Conservation (phyloP, 2,797 vertebrate species). For the Peromyscus aztecus region DNA sequence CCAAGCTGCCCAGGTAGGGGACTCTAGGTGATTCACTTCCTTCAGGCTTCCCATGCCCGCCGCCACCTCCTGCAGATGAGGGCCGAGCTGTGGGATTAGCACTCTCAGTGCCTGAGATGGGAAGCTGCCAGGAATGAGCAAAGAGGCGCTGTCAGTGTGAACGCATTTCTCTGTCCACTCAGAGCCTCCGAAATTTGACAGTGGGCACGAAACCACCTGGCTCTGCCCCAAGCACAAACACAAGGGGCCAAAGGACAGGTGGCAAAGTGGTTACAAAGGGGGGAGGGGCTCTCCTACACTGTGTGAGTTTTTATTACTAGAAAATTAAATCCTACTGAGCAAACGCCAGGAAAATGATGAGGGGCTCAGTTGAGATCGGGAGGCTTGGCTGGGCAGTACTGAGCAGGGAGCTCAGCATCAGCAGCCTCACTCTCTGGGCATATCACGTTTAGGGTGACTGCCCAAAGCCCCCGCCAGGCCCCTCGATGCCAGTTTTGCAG, state of each 20-base stretch:
- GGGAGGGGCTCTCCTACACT: constrained; percentile 32
- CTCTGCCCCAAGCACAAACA: constrained; percentile 65
- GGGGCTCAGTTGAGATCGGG: constrained; percentile 72
- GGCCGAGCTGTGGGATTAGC: constrained; percentile 41
- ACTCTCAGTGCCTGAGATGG: background rate
- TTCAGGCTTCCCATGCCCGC: background rate
- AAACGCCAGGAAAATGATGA: constrained; percentile 71
- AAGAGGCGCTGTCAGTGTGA: background rate
- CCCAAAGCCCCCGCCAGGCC: constrained; percentile 40
- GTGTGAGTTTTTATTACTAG: constrained; percentile 73
- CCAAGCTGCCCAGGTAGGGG: background rate
- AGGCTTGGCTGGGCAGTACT: constrained; percentile 64
- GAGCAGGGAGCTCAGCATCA: constrained; percentile 54
- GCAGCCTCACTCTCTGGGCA: constrained; percentile 74
- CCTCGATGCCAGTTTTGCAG: constrained; percentile 62
- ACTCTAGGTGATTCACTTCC: background rate
- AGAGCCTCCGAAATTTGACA: constrained; percentile 57
- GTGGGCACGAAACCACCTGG: constrained; percentile 65
- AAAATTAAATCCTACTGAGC: constrained; percentile 77
- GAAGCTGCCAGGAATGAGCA: background rate
- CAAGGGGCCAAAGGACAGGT: constrained; percentile 29
- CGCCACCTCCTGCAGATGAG: constrained; percentile 14
- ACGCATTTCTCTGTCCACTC: background rate
- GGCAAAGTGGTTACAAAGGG: background rate
- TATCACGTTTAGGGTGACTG: constrained; percentile 76